A percentile compares a stretch with the other conserved stretches of the same genome.
These are phyloP conservation scores for Phorcus lineatus DNA, from an alignment of 2,888 invertebrate genomes.

Conservation along the genomic window DNA sequence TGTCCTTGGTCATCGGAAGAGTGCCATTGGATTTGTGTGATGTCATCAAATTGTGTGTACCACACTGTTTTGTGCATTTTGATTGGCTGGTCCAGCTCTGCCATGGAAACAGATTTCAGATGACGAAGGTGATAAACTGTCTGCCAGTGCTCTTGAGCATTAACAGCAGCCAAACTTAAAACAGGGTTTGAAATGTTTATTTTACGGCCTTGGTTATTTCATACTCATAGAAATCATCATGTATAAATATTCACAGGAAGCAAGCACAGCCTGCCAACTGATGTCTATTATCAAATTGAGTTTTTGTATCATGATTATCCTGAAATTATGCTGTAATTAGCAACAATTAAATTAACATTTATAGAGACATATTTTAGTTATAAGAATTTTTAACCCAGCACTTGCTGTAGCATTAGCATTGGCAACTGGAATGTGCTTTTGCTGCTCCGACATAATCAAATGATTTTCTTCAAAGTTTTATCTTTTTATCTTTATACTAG, in stretches of 20 bases:
- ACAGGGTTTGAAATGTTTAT: background rate
- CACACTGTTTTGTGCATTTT: background rate
- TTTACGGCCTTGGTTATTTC: background rate
- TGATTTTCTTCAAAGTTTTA: background rate
- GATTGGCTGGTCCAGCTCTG: conserved; percentile 12
- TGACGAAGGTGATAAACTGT: background rate
- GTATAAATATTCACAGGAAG: conserved; percentile 4
- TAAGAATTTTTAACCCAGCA: no score
- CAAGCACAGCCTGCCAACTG: background rate
- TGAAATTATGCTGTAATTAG: no score
- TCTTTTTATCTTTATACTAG: background rate
- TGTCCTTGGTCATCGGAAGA: conserved; percentile 3
- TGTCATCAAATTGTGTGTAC: conserved; percentile 12
- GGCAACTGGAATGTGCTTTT: no score
- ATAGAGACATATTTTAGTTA: no score
- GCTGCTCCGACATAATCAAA: background rate
- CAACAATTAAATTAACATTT: no score
- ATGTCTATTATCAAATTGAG: no score
- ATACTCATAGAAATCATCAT: conserved; percentile 9
- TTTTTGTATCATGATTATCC: no score
- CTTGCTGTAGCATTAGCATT: no score
- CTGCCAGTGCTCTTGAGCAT: background rate
- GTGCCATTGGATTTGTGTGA: background rate
- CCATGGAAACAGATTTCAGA: conserved; percentile 13
- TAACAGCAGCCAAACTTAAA: background rate